A percentile compares a stretch with the other conserved stretches of the same genome.
phyloP scores from a whole-genome alignment of 2,888 invertebrate species.

The Epistrophe grossulariae region DNA sequence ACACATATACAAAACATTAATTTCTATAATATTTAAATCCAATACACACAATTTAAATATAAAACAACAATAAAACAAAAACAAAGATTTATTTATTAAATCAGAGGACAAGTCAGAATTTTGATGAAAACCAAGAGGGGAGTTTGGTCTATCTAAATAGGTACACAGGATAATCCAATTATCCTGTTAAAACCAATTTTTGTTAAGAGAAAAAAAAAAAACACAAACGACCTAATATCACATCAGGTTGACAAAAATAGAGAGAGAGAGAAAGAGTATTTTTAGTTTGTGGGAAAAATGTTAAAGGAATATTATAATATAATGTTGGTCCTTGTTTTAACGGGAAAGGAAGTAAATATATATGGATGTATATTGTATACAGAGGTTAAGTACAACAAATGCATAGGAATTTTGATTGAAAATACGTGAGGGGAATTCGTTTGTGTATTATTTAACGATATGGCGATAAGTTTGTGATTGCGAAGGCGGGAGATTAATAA shows the following conservation, averaged over 20 bases:
- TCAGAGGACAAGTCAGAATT: conserved; percentile 8
- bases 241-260: not conserved
- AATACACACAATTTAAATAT: not conserved
- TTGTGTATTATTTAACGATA: conserved; percentile 5
- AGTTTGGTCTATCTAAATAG: not conserved
- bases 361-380: not conserved
- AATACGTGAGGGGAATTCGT: conserved; percentile 31
- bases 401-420: conserved; percentile 51
- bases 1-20: conserved; percentile 3
- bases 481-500: not conserved
- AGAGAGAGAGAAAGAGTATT: conserved; percentile 18
- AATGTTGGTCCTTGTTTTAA: conserved; percentile 17
- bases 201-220: conserved; percentile 10
- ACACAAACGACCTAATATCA: not conserved
- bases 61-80: conserved; percentile 26
- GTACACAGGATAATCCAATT: conserved; percentile 50
- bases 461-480: not conserved
- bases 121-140: not conserved
- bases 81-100: conserved; percentile 5
- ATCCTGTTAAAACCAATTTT: conserved; percentile 43
- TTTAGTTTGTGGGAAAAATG: not conserved
- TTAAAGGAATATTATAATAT: not conserved
- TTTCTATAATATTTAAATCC: not conserved
- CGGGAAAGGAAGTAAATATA: conserved; percentile 12
- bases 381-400: conserved; percentile 23